These are phyloP conservation scores for Proctacanthus coquilletti DNA, from an alignment of 1,140 invertebrate genomes.

Conservation along the genomic window DNA sequence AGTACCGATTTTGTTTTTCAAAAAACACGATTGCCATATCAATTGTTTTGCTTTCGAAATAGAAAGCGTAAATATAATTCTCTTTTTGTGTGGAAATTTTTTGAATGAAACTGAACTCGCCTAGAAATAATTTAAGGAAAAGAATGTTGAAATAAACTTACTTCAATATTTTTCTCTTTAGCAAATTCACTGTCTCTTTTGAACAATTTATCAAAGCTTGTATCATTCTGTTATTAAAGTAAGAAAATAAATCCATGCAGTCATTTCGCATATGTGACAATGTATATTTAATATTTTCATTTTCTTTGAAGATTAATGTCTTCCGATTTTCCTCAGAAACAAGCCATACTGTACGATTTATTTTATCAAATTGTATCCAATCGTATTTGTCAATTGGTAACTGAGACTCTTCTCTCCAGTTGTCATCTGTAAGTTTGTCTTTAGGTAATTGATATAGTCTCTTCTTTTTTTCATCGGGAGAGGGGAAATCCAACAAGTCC, in stretches of 20 bases:
- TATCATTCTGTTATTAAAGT: constrained; percentile 53
- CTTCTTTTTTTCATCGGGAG: constrained; percentile 21
- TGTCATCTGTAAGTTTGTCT: constrained; percentile 16
- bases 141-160: constrained; percentile 1
- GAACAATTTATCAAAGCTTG: constrained; percentile 51
- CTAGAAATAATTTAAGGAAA: too few species aligned
- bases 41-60: too few species aligned
- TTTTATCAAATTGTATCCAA: constrained; percentile 24
- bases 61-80: not conserved
- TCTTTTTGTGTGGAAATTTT: too few species aligned
- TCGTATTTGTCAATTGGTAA: constrained; percentile 24
- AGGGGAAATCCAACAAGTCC: constrained; percentile 39
- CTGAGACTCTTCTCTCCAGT: constrained; percentile 15
- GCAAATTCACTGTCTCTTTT: constrained; percentile 46
- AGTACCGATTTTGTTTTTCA: too few species aligned
- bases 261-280: constrained; percentile 44
- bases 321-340: constrained; percentile 14
- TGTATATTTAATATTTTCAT: constrained; percentile 32
- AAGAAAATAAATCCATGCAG: constrained; percentile 56
- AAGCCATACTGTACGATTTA: constrained; percentile 18
- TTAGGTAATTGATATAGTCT: constrained; percentile 17
- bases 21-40: too few species aligned
- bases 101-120: too few species aligned
- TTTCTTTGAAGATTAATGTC: constrained; percentile 14
- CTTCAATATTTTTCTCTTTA: constrained; percentile 39